A percentile compares a stretch with the other conserved stretches of the same genome.
Conservation (phyloP, 1,140 invertebrate species). For the Magallana ariakensis region DNA sequence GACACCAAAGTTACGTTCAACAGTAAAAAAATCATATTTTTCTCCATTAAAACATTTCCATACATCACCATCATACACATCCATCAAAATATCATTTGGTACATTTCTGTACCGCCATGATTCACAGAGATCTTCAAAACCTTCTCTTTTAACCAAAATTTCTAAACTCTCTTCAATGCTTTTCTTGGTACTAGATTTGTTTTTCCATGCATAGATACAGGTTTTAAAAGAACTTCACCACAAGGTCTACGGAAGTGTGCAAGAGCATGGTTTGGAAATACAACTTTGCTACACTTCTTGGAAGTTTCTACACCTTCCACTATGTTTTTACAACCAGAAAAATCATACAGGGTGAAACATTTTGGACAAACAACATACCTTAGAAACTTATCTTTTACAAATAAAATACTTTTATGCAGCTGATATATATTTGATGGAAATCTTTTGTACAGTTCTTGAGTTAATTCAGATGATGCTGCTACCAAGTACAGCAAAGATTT, state of each 20-base stretch:
- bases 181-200: background rate
- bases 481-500: constrained; percentile 7
- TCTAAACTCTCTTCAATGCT: background rate
- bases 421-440: constrained; percentile 15
- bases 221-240: constrained; percentile 14
- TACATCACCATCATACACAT: constrained; percentile 48
- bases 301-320: constrained; percentile 41
- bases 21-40: constrained; percentile 42
- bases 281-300: background rate
- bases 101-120: constrained; percentile 30
- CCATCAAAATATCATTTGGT: constrained; percentile 32
- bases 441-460: background rate
- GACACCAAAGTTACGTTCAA: constrained; percentile 38
- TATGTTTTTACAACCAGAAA: background rate
- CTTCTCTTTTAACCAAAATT: constrained; percentile 4
- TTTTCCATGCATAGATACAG: background rate
- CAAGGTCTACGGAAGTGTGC: background rate
- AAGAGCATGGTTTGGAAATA: constrained; percentile 13
- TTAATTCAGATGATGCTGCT: background rate
- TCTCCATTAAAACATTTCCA: constrained; percentile 41
- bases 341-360: constrained; percentile 46
- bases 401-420: background rate
- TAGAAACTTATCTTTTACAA: background rate
- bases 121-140: constrained; percentile 31
- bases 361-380: constrained; percentile 48